phyloP scores from a whole-genome alignment of 2,888 invertebrate species.

The Hypercompe scribonia region DNA sequence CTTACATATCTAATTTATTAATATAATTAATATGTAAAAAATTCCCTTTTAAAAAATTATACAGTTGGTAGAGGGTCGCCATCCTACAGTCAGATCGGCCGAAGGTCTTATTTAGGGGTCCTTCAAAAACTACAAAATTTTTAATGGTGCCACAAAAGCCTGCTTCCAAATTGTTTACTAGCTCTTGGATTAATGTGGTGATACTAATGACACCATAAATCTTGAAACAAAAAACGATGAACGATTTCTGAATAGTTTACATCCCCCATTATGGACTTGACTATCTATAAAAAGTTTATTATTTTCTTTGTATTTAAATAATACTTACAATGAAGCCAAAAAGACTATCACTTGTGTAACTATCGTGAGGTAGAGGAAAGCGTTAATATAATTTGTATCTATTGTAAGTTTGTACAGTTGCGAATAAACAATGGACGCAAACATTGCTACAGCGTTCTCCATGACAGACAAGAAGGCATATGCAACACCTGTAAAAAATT shows the following conservation, averaged over 20 bases:
- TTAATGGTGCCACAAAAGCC: too few relatives aligned
- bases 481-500: slow-evolving; percentile 87
- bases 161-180: too few relatives aligned
- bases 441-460: slow-evolving; percentile 92
- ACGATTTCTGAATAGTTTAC: not conserved
- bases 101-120: too few relatives aligned
- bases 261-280: not conserved
- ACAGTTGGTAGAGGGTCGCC: too few relatives aligned
- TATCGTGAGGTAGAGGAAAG: slow-evolving; percentile 91
- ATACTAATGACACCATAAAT: too few relatives aligned
- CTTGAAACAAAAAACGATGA: too few relatives aligned
- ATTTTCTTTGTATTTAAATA: slow-evolving; percentile 46
- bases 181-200: too few relatives aligned
- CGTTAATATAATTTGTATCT: slow-evolving; percentile 81
- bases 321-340: slow-evolving; percentile 89
- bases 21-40: too few relatives aligned
- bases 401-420: slow-evolving; percentile 91
- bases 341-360: slow-evolving; percentile 90
- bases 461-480: slow-evolving; percentile 92
- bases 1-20: too few relatives aligned
- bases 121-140: too few relatives aligned
- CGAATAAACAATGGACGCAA: slow-evolving; percentile 91
- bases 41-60: too few relatives aligned
- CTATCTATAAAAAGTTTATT: not conserved
- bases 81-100: too few relatives aligned